phyloP scores from a whole-genome alignment of 37 sponge, comb jelly and placozoan genomes.

The Aplysina aerophoba region DNA sequence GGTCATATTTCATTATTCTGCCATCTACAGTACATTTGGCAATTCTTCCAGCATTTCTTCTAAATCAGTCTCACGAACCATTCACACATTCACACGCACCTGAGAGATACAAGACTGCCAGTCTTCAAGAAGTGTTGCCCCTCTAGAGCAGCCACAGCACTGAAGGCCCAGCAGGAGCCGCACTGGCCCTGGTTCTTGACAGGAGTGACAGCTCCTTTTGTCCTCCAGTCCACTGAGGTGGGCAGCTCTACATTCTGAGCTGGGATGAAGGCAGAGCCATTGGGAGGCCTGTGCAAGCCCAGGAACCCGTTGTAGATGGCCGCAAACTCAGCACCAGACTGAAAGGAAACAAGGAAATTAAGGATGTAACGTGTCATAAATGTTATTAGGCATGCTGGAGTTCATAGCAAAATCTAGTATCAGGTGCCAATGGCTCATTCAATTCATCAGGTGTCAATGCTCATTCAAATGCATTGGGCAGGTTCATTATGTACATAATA shows the following conservation, averaged over 20 bases:
- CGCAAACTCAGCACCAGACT: conserved; percentile 53
- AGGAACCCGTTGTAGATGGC: conserved; percentile 59
- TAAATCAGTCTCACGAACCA: no score
- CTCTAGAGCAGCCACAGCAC: conserved; percentile 90
- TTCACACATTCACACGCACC: neutral
- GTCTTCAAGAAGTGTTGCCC: conserved; percentile 61
- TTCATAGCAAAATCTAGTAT: no score
- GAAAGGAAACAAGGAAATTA: neutral
- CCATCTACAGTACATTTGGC: neutral
- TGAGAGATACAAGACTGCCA: conserved; percentile 65
- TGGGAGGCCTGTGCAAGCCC: neutral
- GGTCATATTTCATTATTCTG: neutral
- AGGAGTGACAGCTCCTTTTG: conserved; percentile 64
- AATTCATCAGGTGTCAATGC: no score
- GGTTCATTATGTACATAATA: no score
- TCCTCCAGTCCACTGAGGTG: conserved; percentile 77
- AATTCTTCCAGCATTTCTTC: no score
- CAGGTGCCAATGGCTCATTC: no score
- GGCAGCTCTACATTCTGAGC: conserved; percentile 12
- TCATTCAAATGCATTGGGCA: no score
- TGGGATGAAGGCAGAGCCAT: conserved; percentile 8
- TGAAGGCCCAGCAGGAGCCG: conserved; percentile 97
- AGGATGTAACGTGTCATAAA: no score
- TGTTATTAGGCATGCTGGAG: no score
- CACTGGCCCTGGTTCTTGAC: conserved; percentile 90